Percentiles rank a stretch among this genome's conserved stretches.
phyloP scores from a whole-genome alignment of 2,888 invertebrate genomes.

The Papilio elwesi region DNA sequence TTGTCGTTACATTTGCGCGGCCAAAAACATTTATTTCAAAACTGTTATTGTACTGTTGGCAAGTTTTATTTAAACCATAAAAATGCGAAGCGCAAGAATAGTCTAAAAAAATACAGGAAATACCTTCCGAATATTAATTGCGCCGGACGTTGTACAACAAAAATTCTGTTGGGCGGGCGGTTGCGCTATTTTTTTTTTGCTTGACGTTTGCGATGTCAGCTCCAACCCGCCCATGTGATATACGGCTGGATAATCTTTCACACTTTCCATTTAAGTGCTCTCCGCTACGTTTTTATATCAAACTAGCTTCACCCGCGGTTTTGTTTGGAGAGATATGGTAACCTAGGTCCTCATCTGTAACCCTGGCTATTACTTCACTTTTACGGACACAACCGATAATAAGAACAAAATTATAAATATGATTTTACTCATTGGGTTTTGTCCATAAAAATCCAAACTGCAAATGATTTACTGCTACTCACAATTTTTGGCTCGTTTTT shows the following conservation, averaged over 20 bases:
- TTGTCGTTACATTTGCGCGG: not conserved
- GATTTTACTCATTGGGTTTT: too few species aligned
- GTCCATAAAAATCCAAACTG: too few species aligned
- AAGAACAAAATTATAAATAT: too few species aligned
- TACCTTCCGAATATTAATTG: conserved; percentile 9
- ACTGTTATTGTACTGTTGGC: too few species aligned
- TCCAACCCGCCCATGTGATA: conserved; percentile 22
- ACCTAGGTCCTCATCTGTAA: too few species aligned
- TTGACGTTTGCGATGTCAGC: not conserved
- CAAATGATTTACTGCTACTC: too few species aligned
- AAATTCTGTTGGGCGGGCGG: conserved; percentile 12
- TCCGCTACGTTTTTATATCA: conserved; percentile 10
- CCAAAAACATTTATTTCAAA: not conserved
- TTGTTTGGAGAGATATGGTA: not conserved
- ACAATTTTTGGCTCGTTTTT: too few species aligned
- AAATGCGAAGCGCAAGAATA: conserved; percentile 5
- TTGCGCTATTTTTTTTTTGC: conserved; percentile 21
- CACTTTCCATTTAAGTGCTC: conserved; percentile 29
- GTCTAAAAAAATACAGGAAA: not conserved
- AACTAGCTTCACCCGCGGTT: not conserved
- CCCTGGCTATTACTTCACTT: too few species aligned
- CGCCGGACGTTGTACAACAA: conserved; percentile 1
- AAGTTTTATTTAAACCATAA: not conserved
- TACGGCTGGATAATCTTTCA: conserved; percentile 36
- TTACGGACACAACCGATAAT: too few species aligned